Base-by-base conservation (phyloP, 2,113 vertebrate species). In the Narcine bancroftii region DNA sequence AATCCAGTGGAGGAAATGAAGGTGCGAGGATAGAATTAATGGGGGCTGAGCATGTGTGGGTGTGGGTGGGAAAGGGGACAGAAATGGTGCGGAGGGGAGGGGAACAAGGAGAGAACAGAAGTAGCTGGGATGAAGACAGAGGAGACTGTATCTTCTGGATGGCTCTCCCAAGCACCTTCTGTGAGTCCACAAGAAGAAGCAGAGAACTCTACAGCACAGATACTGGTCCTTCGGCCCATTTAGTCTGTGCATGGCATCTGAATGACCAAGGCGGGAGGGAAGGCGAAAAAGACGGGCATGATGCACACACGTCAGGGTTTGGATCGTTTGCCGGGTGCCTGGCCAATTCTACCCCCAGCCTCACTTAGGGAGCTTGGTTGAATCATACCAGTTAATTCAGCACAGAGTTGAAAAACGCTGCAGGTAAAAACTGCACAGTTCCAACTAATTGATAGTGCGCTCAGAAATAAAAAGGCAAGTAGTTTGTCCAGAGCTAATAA, bases 401-500 rank as follows among this genome's bases (percentile, higher is more conserved):
- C 53, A 87, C 33, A 85, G 81, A 19, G 33, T 36, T 36, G n/a
- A 83, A 50, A 3, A 15, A 53, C 11, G 47, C 3, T 6, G n/a
- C 53, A 87, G 15, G 17, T 39, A 36, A 66, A 69, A 42, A 91
- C 36, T 69, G 24, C 3, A 69, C 10, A 10, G 65, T 42, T 69
- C 10, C 26, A 66, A 69, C 89, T 13, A 1, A 47, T 33, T 47
- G 39, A 13, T 24, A 47, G 42, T 47, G 63, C 0, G 24, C 26
- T 21, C 39, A 91, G 69, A 66, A 69, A 47, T 47, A 71, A 91
- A 60, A 91, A 36, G 63, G n/a, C 26, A 69, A 66, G 26, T 69
- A 24, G 7, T 69, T 69, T 69, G 89, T 69, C 65, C 36, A 69
- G 42, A 91, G 39, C 63, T 91, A 45, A 91, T 91, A 66, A 91